Base-by-base conservation (phyloP, 1,140 invertebrate genomes). In the Theocolax elegans region DNA sequence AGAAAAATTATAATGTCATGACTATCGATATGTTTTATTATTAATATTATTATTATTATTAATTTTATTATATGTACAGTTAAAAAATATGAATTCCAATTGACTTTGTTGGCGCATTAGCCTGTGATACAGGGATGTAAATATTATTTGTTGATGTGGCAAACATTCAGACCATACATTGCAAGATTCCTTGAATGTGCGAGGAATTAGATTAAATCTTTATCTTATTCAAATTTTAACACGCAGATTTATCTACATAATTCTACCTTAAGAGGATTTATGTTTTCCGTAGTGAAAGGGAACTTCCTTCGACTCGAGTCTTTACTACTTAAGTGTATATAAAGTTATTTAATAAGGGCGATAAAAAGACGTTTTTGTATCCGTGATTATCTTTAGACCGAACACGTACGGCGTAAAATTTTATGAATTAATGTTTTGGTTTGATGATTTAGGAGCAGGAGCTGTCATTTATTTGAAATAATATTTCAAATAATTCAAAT, bases 71-170 rank as follows among this genome's bases (percentile, higher is more conserved):
- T n/a, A 31, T 48, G 8, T 63, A 54, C 23, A 65, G 21, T n/a
- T 6, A 35, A 19, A 40, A 63, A 56, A 38, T 58, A 53, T 54
- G 19, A 49, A 67, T 56, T 63, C 29, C 42, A 25, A 59, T 31
- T 58, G 17, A 58, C 53, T 60, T 73, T 59, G 38, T 77, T 77
- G 56, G 31, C 38, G 40, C 48, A 29, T 60, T 72, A 31, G 51
- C 59, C 49, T 62, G 62, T 58, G 58, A 75, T 59, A 73, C 63
- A 59, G 54, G 19, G 65, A 58, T 79, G 72, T 79, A 75, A 77
- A 75, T 77, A 79, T 74, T 51, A 42, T 63, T 76, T 78, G 53
- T 73, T 75, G 29, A 64, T 53, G 25, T 38, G 62, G 62, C 53
- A 67, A 72, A 65, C 42, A 72, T 42, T 65, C 27, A 63, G 25